Evolutionary conservation across 1,140 invertebrate species (phyloP).

Genomic region (Oedothorax gibbosus): DNA sequence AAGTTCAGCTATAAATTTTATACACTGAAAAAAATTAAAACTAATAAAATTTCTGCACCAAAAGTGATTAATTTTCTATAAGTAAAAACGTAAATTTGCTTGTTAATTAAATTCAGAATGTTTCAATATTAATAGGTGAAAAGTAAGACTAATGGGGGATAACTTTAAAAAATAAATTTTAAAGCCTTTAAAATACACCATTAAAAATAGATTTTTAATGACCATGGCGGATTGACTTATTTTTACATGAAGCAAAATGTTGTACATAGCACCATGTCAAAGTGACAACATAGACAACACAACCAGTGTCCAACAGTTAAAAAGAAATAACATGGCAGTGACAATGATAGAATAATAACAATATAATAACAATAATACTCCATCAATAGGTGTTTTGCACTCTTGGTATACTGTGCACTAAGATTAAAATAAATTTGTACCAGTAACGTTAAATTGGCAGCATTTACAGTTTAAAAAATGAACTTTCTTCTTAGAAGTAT

Average conservation of each 20-base stretch:
- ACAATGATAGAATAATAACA: conserved; percentile 45
- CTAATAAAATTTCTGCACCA: no score
- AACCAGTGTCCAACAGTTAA: conserved; percentile 42
- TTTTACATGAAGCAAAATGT: conserved; percentile 18
- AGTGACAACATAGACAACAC: conserved; percentile 54
- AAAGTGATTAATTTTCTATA: no score
- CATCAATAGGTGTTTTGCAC: not conserved
- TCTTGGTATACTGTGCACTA: not conserved
- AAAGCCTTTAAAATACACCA: not conserved
- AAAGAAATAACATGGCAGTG: conserved; percentile 53
- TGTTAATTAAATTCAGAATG: no score
- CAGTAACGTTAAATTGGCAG: conserved; percentile 22
- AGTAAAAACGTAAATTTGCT: no score
- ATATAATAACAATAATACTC: conserved; percentile 56
- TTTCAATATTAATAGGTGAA: no score
- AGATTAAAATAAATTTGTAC: conserved; percentile 32
- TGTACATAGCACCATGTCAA: conserved; percentile 55
- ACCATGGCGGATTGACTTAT: no score
- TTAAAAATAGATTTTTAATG: not conserved
- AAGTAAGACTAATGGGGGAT: no score
- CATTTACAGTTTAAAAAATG: not conserved
- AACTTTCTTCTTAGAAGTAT: not conserved
- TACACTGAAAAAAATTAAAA: no score
- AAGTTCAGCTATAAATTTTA: no score
- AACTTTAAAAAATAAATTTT: no score